Evolutionary conservation across 2,113 vertebrate species (phyloP).

Genomic region (Microcebus jonahi): DNA sequence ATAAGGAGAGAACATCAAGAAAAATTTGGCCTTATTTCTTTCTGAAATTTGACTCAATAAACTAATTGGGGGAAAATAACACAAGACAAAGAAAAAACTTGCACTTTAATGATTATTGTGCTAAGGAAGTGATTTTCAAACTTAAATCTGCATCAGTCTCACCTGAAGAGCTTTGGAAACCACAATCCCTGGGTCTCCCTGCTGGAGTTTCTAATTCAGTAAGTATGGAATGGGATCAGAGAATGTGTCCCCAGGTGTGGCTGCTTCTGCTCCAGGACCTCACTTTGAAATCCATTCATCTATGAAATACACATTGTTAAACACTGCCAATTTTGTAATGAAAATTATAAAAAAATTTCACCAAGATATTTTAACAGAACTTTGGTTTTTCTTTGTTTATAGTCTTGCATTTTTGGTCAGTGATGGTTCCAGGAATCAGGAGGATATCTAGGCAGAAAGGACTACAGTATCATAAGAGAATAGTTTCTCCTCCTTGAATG

Average conservation of each 20-base stretch:
- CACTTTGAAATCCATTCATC: neutral
- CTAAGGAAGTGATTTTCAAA: neutral
- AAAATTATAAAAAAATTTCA: neutral
- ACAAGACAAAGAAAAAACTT: neutral
- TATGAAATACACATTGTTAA: neutral
- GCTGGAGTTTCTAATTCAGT: neutral
- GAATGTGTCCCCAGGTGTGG: neutral
- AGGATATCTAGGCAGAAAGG: neutral
- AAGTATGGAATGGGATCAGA: neutral
- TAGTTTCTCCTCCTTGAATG: neutral
- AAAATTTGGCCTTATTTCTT: neutral
- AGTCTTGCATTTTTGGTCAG: neutral
- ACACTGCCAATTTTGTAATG: neutral
- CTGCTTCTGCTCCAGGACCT: neutral
- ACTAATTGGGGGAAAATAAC: neutral
- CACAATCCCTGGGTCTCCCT: neutral
- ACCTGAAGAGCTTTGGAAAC: neutral
- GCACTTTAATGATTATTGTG: neutral
- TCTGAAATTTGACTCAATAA: slow-evolving; percentile 29
- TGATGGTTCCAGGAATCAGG: neutral
- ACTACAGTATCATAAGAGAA: neutral
- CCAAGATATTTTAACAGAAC: neutral
- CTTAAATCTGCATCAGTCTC: neutral
- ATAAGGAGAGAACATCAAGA: neutral
- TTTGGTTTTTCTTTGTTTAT: neutral